Base-by-base conservation (phyloP, 2,113 vertebrate species). In the Anolis sagrei region DNA sequence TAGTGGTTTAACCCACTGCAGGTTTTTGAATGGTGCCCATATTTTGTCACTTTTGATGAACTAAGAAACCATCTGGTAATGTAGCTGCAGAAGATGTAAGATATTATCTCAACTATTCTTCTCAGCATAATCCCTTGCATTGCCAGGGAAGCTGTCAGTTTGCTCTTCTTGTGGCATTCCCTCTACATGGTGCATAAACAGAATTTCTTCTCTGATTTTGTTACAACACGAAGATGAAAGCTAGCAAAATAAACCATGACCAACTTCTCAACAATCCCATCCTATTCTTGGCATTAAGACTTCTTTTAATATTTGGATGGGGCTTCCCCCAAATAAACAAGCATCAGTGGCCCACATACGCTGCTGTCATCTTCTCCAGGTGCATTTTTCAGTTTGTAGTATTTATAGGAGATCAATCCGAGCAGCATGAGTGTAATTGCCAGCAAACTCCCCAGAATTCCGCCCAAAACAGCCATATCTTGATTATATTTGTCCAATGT, bases 401-500 rank as follows among this genome's bases (percentile, higher is more conserved):
- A 72, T 32, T 89, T 91, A 27, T 66, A 89, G 13, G 90, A 77
- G 80, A 98, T 72, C 87, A 97, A 92, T 84, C 96, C 97, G 48
- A 98, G 96, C 54, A 97, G 84, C 14, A 96, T 93, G 54, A 98
- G 89, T 82, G 93, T 93, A 54, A 98, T 93, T 54, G 96, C 90
- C 32, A 98, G 88, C 80, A 98, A 87, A 2, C 95, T 96, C 0
- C 96, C 97, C 93, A 98, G 96, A 1, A 94, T 82, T 3, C 97
- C 95, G 2, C 97, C 97, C 21, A 98, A 86, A 18, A 96, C 85
- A 14, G 93, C 97, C 97, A 98, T 98, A 86, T 98, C 96, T 86
- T 8, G 94, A 93, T 89, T 88, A 75, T 94, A 58, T 4, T 0
- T 34, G 62, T 82, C 83, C 7, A 39, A 79, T 27, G 34, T 27